Percentiles rank a stretch among this genome's conserved stretches.
Evolutionary conservation across 2,797 vertebrate genomes (phyloP).

Genomic region (Periophthalmus magnuspinnatus): DNA sequence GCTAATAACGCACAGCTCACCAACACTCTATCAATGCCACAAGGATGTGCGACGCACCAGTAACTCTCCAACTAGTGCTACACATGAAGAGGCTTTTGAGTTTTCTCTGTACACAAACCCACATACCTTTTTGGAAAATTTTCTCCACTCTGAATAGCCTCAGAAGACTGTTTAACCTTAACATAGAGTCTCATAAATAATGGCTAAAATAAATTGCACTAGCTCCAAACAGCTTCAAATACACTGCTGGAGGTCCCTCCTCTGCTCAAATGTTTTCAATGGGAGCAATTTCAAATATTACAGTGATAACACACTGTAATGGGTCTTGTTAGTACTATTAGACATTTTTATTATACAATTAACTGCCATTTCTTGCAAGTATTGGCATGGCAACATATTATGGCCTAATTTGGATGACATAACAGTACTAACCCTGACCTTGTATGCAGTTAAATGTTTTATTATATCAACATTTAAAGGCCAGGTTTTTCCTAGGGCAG

Average conservation of each 20-base stretch:
- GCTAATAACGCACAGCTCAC: constrained; percentile 19
- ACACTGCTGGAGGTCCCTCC: not conserved
- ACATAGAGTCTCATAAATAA: not conserved
- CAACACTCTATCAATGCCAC: constrained; percentile 4
- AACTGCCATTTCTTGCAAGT: not conserved
- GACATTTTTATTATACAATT: not conserved
- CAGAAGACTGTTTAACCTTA: not conserved
- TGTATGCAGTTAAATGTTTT: constrained; percentile 7
- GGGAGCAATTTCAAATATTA: not conserved
- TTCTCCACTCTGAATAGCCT: not conserved
- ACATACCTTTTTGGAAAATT: not conserved
- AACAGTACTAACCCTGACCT: not conserved
- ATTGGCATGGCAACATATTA: not conserved
- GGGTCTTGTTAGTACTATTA: not conserved
- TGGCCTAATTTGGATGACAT: not conserved
- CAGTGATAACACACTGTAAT: not conserved
- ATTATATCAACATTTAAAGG: constrained; percentile 7
- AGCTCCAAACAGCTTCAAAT: not conserved
- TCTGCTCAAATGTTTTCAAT: not conserved
- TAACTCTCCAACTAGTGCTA: not conserved
- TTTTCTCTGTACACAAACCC: not conserved
- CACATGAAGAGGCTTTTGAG: not conserved
- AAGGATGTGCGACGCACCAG: not conserved
- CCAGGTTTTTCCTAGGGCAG: constrained; percentile 4
- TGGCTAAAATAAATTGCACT: constrained; percentile 1